Base-by-base conservation (phyloP, 2,888 invertebrate genomes). In the Ypsolopha sequella region DNA sequence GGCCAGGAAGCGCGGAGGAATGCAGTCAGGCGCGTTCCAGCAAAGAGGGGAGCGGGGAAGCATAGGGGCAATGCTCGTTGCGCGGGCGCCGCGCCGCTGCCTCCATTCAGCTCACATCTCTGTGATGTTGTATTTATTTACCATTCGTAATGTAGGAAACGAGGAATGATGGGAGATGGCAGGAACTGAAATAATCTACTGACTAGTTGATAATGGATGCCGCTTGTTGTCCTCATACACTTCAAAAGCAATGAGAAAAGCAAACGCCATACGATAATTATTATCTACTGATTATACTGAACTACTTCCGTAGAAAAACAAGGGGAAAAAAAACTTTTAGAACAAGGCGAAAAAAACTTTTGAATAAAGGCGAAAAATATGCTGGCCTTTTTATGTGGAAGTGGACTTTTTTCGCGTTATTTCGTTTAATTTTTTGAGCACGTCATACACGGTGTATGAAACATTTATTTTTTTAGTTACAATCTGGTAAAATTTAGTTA, bases 21-120 rank as follows among this genome's bases (percentile, higher is more conserved):
- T 87, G 87, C 85, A 78, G 87, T 87, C 87, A 82, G 82, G 72
- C 86, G 81, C 84, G 86, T 85, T 82, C 66, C 62, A 65, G 64
- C 24, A 24, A 63, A 60, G 60, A 61, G 58, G 63, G 62, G 67
- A 56, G 65, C 64, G 73, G 70, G 72, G 72, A 65, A 55, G 58
- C 54, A 57, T 55, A 68, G 73, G 79, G 76, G 76, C 82, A 84
- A 78, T 79, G 84, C 72, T 75, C 82, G 78, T 76, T 68, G 74
- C 78, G 78, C 76, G 69, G 65, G 76, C 78, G 81, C 80, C 76
- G 56, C 43, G 39, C 7, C 70, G 68, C 75, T 66, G 68, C 70
- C 70, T 52, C 76, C 84, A 68, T 69, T 82, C 80, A 81, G 65
- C 67, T 70, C 39, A 49, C 66, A 70, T 66, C 72, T 39, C 41